Conservation (phyloP, 2,888 invertebrate species). For the Saturnia japonica region DNA sequence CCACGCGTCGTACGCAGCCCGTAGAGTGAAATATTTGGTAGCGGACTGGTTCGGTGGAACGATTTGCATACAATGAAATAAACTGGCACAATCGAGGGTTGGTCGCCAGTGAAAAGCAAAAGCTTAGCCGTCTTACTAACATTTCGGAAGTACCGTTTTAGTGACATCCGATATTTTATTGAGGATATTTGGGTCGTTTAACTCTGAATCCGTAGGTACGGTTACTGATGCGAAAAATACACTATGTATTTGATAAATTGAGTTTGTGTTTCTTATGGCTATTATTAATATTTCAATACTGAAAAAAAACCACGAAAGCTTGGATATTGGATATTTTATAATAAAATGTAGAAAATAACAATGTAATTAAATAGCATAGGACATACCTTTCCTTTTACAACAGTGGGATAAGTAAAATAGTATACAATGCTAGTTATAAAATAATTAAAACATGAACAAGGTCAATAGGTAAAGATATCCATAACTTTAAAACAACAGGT, state of each 20-base stretch:
- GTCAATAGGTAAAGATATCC: background rate
- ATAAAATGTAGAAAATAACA: background rate
- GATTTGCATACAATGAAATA: slow-evolving; percentile 77
- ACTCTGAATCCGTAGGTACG: slow-evolving; percentile 16
- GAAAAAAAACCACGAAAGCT: background rate
- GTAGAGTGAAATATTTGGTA: slow-evolving; percentile 71
- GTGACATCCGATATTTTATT: slow-evolving; percentile 54
- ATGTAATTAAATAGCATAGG: background rate
- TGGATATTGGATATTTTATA: background rate
- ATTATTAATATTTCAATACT: background rate
- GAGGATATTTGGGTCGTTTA: slow-evolving; percentile 44
- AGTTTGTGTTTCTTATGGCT: background rate
- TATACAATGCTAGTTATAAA: background rate
- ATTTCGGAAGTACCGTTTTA: slow-evolving; percentile 73
- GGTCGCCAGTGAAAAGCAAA: slow-evolving; percentile 57
- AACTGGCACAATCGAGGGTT: slow-evolving; percentile 62
- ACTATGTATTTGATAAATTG: slow-evolving; percentile 2
- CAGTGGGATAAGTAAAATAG: background rate
- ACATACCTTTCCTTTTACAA: background rate
- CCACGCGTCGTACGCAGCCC: slow-evolving; percentile 52
- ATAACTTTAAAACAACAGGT: background rate
- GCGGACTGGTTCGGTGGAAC: slow-evolving; percentile 56
- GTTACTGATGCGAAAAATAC: slow-evolving; percentile 7
- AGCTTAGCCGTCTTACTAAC: slow-evolving; percentile 59
- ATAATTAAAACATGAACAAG: background rate